Evolutionary conservation across 2,797 vertebrate species (phyloP).

Genomic region (Nyctibius grandis): DNA sequence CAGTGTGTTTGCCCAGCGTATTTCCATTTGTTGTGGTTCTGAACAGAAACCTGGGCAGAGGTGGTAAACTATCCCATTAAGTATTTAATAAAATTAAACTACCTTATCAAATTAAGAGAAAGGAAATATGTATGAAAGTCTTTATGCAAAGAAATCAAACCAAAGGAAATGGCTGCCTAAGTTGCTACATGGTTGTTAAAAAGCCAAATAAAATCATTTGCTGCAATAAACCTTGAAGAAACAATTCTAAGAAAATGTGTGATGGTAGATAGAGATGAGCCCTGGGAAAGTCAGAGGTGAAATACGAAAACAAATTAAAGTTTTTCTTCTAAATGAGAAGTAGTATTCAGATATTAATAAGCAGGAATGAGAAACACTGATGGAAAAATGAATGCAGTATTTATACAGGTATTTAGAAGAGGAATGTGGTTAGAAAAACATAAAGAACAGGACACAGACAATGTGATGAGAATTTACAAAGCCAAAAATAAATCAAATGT

Average conservation of each 20-base stretch:
- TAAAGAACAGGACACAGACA: neutral
- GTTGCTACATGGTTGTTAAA: neutral
- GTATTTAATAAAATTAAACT: neutral
- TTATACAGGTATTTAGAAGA: neutral
- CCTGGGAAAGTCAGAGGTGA: neutral
- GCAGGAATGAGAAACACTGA: neutral
- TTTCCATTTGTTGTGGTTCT: neutral
- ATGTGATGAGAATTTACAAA: neutral
- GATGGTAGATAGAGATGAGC: neutral
- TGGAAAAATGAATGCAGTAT: neutral
- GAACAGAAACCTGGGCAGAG: neutral
- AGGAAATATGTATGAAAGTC: neutral
- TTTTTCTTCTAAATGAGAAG: neutral
- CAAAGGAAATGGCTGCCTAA: neutral
- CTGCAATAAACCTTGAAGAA: neutral
- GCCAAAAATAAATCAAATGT: neutral
- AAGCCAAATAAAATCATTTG: neutral
- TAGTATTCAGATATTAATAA: neutral
- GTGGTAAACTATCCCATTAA: neutral
- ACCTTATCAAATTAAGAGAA: neutral
- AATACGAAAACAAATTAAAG: neutral
- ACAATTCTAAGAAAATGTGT: neutral
- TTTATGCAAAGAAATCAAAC: neutral
- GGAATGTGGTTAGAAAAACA: neutral
- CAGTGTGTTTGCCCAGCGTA: fast-evolving